Conservation (phyloP, 2,113 vertebrate species). For the Anhinga anhinga region DNA sequence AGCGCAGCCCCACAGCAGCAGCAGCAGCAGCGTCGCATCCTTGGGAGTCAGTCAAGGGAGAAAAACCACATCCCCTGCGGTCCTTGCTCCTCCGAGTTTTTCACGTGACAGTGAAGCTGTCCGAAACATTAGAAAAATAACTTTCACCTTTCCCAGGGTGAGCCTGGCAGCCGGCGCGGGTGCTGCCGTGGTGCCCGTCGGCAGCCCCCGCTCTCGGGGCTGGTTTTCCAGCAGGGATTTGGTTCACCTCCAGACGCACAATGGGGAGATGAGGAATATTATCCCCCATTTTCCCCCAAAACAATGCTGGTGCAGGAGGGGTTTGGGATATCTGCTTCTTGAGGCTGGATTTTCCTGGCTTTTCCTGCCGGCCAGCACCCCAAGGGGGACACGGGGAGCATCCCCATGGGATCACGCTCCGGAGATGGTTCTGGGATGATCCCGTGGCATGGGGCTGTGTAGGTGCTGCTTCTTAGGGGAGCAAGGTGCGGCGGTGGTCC, state of each 20-base stretch:
- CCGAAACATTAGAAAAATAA: not conserved
- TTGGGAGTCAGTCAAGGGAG: not conserved
- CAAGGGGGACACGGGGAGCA: accelerated
- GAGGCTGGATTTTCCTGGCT: not conserved
- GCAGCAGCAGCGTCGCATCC: not conserved
- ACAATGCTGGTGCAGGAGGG: accelerated
- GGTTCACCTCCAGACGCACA: accelerated
- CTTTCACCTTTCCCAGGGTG: not conserved
- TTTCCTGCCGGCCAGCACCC: not conserved
- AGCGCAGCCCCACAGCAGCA: not conserved
- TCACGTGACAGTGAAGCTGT: not conserved
- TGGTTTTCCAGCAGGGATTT: not conserved
- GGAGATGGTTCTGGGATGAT: not conserved
- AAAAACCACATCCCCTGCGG: not conserved
- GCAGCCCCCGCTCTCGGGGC: accelerated
- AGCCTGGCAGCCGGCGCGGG: not conserved
- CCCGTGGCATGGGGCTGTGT: not conserved
- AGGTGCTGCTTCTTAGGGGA: not conserved
- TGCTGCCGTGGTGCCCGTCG: accelerated
- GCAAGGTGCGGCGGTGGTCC: accelerated
- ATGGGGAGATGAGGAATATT: not conserved
- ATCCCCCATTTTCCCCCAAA: accelerated
- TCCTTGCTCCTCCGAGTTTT: not conserved
- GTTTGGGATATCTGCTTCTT: accelerated
- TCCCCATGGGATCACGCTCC: not conserved